Base-by-base conservation (phyloP, 2,888 invertebrate species). In the Heteromyza rotundicornis region DNA sequence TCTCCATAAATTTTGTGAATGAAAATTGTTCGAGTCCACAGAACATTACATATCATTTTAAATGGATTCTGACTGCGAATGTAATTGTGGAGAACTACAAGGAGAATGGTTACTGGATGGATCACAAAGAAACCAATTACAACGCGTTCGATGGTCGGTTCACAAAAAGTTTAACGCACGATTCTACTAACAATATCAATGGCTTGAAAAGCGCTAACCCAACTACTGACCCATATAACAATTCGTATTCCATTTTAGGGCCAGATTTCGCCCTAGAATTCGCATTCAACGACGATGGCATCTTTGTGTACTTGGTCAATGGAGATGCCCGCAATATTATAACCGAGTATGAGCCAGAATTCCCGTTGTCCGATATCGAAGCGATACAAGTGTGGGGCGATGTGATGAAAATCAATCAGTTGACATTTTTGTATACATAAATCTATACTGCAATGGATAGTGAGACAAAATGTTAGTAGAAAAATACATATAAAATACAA, bases 361-460 rank as follows among this genome's bases (percentile, higher is more conserved):
- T 74, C 47, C 70, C 75, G 57, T 71, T 82, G 14, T 67, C 73
- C 49, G 70, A 76, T 16, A 82, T 83, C 32, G 66, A 76, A 64
- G 73, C 79, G 49, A 65, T 83, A 23, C 83, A 83, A 69, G 75
- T 82, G 49, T 82, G 83, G 81, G 82, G 80, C 56, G 82, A 83
- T 73, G 76, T 83, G 20, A 67, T 77, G 63, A 80, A 79, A 70
- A 72, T 83, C 32, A 72, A 73, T 27, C 73, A 79, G 61, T 66
- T 82, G 67, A 70, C 77, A 44, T 74, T 82, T 70, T 67, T 64
- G 63, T 79, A 78, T 57, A 65, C 73, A 62, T 77, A 66, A 75
- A 55, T 19, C 10, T 3, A 5, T 32, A 5, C 32, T 12, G 32
- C 5, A 12, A 8, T 5, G 7, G 32, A 32, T 8, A 32, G 32